phyloP scores from a whole-genome alignment of 2,888 invertebrate species.

The Nebria salina region DNA sequence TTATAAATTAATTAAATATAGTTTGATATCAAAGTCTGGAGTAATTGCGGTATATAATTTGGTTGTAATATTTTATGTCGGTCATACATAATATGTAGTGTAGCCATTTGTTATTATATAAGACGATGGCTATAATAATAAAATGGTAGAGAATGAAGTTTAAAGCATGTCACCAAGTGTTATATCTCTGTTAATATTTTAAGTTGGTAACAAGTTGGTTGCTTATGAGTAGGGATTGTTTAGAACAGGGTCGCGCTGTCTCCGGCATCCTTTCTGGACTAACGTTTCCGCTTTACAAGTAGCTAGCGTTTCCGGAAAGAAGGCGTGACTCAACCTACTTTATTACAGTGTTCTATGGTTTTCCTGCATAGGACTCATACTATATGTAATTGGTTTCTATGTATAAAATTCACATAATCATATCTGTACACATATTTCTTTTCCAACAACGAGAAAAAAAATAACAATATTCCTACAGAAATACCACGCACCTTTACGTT shows the following conservation, averaged over 20 bases:
- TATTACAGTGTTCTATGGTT: slow-evolving; percentile 34
- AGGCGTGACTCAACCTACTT: slow-evolving; percentile 41
- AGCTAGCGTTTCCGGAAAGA: slow-evolving; percentile 40
- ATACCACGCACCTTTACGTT: not conserved
- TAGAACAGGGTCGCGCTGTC: slow-evolving; percentile 35
- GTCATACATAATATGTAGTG: not conserved
- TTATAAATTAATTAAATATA: too few relatives aligned
- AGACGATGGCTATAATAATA: not conserved
- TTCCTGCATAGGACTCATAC: slow-evolving; percentile 16
- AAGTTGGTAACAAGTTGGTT: slow-evolving; percentile 28
- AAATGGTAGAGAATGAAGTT: not conserved
- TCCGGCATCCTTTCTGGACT: slow-evolving; percentile 41
- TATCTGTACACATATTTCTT: slow-evolving; percentile 8
- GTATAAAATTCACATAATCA: slow-evolving; percentile 17
- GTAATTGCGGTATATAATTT: not conserved
- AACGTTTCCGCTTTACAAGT: slow-evolving; percentile 37
- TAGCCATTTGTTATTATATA: not conserved
- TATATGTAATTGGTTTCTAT: slow-evolving; percentile 36
- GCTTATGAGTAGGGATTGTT: slow-evolving; percentile 37
- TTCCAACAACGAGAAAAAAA: not conserved
- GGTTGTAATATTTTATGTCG: not conserved
- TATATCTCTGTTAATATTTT: slow-evolving; percentile 21
- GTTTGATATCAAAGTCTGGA: too few relatives aligned
- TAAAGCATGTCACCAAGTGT: not conserved
- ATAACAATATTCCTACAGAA: not conserved